A percentile compares a stretch with the other conserved stretches of the same genome.
These are phyloP conservation scores for Criorhina ranunculi DNA, from an alignment of 2,888 invertebrate species.

Conservation along the genomic window DNA sequence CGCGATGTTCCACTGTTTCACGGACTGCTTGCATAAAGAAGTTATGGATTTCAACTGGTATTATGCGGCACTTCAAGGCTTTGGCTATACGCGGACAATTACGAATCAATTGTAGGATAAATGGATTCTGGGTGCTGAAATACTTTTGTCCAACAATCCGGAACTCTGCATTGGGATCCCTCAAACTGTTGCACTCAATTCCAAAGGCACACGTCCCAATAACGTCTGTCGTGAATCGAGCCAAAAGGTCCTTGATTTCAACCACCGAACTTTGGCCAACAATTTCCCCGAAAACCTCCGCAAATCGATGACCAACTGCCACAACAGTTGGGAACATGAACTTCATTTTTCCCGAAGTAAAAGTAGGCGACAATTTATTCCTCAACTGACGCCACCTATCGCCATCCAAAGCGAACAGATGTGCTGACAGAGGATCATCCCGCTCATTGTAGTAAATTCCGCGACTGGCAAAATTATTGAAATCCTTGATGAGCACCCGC, in stretches of 20 bases:
- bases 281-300: conserved; percentile 56
- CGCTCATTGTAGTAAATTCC: too few species aligned
- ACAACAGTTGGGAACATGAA: too few species aligned
- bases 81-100: conserved; percentile 77
- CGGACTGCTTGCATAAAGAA: conserved; percentile 83
- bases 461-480: too few species aligned
- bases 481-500: too few species aligned
- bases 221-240: conserved; percentile 85
- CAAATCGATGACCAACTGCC: conserved; percentile 78
- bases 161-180: conserved; percentile 83
- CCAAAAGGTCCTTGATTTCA: conserved; percentile 84
- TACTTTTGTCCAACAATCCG: conserved; percentile 78
- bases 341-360: too few species aligned
- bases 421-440: too few species aligned
- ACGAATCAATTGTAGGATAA: conserved; percentile 77
- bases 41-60: conserved; percentile 73
- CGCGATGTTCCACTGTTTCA: conserved; percentile 82
- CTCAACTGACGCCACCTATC: too few species aligned
- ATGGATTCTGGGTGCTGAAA: conserved; percentile 72
- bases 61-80: conserved; percentile 78
- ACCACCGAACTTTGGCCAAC: conserved; percentile 54
- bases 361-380: too few species aligned
- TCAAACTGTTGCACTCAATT: conserved; percentile 84
- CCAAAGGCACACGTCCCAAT: conserved; percentile 85
- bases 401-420: too few species aligned